Base-by-base conservation (phyloP, 35 echinoderm and acorn worm species). In the Lytechinus pictus region DNA sequence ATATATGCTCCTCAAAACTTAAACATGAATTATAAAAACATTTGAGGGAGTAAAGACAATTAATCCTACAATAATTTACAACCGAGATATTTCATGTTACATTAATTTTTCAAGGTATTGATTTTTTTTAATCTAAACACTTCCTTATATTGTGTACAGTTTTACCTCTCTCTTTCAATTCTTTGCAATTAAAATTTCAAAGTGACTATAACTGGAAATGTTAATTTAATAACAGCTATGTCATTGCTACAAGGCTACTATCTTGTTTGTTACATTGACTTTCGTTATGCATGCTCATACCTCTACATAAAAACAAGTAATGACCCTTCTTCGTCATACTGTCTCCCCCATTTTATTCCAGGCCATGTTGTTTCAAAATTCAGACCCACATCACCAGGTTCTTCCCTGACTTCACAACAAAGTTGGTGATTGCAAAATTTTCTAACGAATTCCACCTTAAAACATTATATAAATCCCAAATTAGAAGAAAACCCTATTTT, bases 251-350 rank as follows among this genome's bases (percentile, higher is more conserved):
- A 79, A 79, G 66, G 66, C 66, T 79, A 79, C n/a, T 24, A 24
- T 79, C 66, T 79, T 79, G 66, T 79, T 79, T 79, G 66, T 79
- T 79, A 79, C 66, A 79, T 16, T 24, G 66, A 79, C 66, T 79
- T 58, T 24, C 66, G 24, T 24, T 79, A 79, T 79, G 21, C 66
- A 79, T 16, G 66, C 66, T 24, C 19, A 79, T 79, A 79, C 21
- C 6, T 16, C 14, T 16, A 79, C 66, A 79, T 79, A 24, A 79
- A 79, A 79, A 79, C 66, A 79, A n/a, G 66, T 79, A 79, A 79
- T 79, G 66, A 79, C 66, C 66, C 66, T 79, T 24, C 66, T 1
- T 79, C 19, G 16, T 16, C 66, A 79, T 79, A 79, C 66, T 24
- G n/a, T 79, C 16, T 79, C 16, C 66, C 66, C 66, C 66, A n/a